These are phyloP conservation scores for Drepana falcataria DNA, from an alignment of 2,888 invertebrate species.

Conservation along the genomic window DNA sequence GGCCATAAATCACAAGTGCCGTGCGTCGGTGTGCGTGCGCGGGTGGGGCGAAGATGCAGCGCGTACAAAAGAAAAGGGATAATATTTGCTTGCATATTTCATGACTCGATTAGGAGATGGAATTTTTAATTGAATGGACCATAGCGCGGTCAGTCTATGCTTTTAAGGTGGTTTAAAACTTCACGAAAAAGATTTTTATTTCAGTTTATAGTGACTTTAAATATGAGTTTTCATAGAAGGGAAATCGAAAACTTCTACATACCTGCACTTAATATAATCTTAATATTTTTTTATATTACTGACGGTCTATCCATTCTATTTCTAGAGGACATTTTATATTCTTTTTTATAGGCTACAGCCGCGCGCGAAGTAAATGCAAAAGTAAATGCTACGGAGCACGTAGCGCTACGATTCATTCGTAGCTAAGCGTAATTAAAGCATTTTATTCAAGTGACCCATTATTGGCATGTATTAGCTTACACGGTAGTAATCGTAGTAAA, in stretches of 20 bases:
- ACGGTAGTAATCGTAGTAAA: background rate
- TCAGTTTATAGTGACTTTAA: background rate
- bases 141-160: conserved; percentile 59
- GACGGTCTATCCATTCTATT: background rate
- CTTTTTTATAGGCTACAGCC: no score
- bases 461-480: no score
- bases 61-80: conserved; percentile 78
- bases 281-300: background rate
- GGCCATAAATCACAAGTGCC: conserved; percentile 62
- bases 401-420: no score
- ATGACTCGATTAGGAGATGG: conserved; percentile 79
- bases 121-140: conserved; percentile 78
- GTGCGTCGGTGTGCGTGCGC: conserved; percentile 77
- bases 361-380: conserved; percentile 26
- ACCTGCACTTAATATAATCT: background rate
- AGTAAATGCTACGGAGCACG: conserved; percentile 45
- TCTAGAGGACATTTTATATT: no score
- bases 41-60: conserved; percentile 78
- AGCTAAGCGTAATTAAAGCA: no score
- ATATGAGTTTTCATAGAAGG: no score
- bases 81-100: conserved; percentile 79
- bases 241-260: background rate
- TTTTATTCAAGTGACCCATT: no score
- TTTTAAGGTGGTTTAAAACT: conserved; percentile 27
- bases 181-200: conserved; percentile 11